Evolutionary conservation across 2,113 vertebrate species (phyloP).

Genomic region (Syrmaticus mikado): DNA sequence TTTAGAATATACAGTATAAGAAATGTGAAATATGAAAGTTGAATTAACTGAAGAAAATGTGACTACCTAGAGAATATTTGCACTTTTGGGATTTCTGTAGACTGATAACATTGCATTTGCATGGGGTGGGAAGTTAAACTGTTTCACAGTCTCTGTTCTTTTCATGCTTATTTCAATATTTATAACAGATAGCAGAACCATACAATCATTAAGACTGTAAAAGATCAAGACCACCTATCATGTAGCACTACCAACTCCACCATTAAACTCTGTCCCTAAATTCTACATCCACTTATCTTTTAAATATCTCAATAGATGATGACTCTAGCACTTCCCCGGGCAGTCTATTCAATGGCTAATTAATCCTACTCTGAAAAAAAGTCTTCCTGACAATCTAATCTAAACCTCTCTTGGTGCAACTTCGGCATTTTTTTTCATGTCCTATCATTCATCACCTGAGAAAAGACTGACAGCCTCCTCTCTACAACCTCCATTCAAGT

Average conservation of each 20-base stretch:
- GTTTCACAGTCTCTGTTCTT: background rate
- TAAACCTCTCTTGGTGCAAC: background rate
- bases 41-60: background rate
- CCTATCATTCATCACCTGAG: background rate
- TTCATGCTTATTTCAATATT: background rate
- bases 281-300: background rate
- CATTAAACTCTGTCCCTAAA: background rate
- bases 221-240: background rate
- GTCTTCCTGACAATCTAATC: background rate
- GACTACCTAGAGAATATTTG: background rate
- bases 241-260: background rate
- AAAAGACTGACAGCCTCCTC: background rate
- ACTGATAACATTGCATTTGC: background rate
- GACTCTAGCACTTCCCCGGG: background rate
- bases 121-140: background rate
- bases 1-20: background rate
- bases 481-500: background rate
- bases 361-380: background rate
- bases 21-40: background rate
- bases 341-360: background rate
- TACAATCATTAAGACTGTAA: background rate
- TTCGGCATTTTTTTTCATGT: background rate
- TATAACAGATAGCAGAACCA: background rate
- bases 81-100: background rate
- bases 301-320: background rate